Evolutionary conservation across 1,140 invertebrate species (phyloP), one percentile per base, ranked within the genome.

Genomic region (Frieseomelitta varia): DNA sequence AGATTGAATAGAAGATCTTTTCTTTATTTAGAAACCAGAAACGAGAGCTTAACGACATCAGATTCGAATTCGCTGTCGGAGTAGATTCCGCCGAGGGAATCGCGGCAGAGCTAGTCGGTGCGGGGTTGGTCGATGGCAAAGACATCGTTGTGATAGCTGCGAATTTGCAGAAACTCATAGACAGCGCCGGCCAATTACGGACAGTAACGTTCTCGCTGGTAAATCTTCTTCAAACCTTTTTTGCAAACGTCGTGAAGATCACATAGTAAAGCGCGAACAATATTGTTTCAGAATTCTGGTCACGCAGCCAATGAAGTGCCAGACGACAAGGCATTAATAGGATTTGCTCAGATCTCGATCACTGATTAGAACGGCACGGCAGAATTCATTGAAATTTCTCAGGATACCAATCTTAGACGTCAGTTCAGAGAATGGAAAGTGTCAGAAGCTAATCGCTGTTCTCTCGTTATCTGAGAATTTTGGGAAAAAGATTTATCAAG

Each of bases 331-430:
- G 97, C 98, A 17, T 95, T 99, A 82, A 97, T 99, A 92, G 99
- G 99, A 91, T 99, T 98, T 96, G 99, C 99, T 93, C 98, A 99
- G 95, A 97, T 99, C 89, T 99, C 98, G 63, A 97, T 99, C 92
- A 97, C 97, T 30, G 97, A 98, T 95, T 98, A 96, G 95, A 88
- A 51, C 24, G 19, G 27, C 30, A 61, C 27, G 6, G 39, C 17
- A 68, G 14, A 14, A 30, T 51, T 55, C 87, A 87, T 72, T 82
- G 72, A 85, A 88, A 21, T 79, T 19, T 67, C 68, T 89, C 86
- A 83, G 86, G 86, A 86, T 90, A 88, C 74, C 55, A 56, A 86
- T 91, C 81, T 88, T 85, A 88, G 88, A 27, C 74, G 71, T 61
- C 80, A 71, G 27, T 85, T 56, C 65, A 55, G 78, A 87, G 65